These are phyloP conservation scores for Bombycilla garrulus DNA, from an alignment of 2,113 vertebrate genomes.

Conservation along the genomic window DNA sequence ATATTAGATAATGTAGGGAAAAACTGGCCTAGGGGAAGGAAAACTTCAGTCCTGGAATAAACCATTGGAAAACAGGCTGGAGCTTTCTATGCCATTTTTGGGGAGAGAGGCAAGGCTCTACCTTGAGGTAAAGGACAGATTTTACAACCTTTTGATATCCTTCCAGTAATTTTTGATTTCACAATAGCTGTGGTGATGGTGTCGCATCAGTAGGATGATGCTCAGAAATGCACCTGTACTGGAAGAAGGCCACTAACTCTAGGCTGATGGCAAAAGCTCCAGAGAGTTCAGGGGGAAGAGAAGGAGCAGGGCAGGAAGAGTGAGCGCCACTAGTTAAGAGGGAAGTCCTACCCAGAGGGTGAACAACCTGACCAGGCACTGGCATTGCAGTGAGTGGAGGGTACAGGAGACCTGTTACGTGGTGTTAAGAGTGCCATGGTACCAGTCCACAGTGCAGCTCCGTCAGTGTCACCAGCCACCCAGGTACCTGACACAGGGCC, in stretches of 20 bases:
- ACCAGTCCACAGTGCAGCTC: neutral
- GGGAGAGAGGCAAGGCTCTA: neutral
- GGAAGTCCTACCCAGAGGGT: neutral
- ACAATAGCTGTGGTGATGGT: neutral
- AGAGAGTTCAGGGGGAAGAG: neutral
- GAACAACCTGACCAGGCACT: neutral
- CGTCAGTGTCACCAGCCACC: neutral
- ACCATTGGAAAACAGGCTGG: neutral
- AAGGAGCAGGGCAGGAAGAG: neutral
- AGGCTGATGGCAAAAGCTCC: neutral
- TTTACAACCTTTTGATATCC: neutral
- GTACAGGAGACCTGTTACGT: neutral
- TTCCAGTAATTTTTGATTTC: neutral
- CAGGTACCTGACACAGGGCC: accelerated
- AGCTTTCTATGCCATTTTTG: neutral
- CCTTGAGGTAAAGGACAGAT: neutral
- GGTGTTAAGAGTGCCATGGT: neutral
- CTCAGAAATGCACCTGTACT: neutral
- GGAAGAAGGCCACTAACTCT: neutral
- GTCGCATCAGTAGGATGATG: neutral
- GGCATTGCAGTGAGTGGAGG: neutral
- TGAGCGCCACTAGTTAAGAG: neutral
- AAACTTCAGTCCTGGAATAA: neutral
- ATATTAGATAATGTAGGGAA: neutral
- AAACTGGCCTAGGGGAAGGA: neutral